Conservation (phyloP, 92 coral and sea anemone species). For the Umimayanthus kanabou region DNA sequence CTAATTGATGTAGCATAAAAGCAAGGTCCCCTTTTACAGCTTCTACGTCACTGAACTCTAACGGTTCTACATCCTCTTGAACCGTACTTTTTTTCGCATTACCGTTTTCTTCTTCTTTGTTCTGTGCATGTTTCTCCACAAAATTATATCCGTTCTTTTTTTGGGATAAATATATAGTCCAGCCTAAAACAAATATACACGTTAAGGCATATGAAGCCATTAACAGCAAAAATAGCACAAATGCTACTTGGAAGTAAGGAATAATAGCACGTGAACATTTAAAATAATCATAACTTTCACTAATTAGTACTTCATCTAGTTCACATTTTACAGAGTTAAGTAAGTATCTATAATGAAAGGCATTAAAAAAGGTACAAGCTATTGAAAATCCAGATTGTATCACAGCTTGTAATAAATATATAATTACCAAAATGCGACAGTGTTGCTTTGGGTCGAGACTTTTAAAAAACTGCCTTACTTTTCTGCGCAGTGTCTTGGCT, state of each 20-base stretch:
- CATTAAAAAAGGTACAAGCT: conserved; percentile 5
- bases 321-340: conserved; percentile 48
- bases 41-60: conserved; percentile 29
- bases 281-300: conserved; percentile 48
- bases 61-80: not conserved
- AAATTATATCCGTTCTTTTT: conserved; percentile 18
- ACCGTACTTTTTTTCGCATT: not conserved
- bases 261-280: conserved; percentile 53
- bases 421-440: not conserved
- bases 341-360: not conserved
- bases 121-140: not conserved
- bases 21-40: conserved; percentile 52
- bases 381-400: conserved; percentile 18
- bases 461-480: not conserved
- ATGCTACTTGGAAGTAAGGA: conserved; percentile 33
- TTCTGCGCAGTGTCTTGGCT: too few relatives aligned
- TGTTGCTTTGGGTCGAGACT: not conserved
- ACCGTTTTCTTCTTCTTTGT: too few relatives aligned
- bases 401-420: conserved; percentile 46
- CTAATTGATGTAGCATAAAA: conserved; percentile 52
- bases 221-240: not conserved
- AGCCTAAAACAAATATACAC: not conserved
- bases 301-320: conserved; percentile 27
- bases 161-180: not conserved
- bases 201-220: not conserved